Evolutionary conservation across 1,140 invertebrate genomes (phyloP).

Genomic region (Drosophila teissieri): DNA sequence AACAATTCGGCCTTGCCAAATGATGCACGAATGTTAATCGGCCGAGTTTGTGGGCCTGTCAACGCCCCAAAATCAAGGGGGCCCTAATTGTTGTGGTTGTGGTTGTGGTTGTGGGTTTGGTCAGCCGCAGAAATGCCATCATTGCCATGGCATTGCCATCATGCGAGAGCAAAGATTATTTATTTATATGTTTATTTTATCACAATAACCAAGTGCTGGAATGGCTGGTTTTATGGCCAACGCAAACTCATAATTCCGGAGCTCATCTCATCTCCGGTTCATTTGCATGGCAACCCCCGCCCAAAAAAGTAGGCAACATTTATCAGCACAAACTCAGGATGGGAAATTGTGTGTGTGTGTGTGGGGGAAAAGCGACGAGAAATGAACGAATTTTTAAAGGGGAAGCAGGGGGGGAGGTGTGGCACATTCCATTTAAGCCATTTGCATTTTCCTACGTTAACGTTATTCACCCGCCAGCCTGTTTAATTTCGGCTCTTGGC

Average conservation of each 20-base stretch:
- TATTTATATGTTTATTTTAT: constrained; percentile 64
- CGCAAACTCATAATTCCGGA: constrained; percentile 54
- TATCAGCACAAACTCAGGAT: constrained; percentile 32
- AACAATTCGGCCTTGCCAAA: constrained; percentile 24
- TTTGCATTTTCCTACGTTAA: constrained; percentile 59
- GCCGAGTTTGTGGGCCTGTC: constrained; percentile 16
- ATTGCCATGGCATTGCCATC: neutral
- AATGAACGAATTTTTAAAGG: neutral
- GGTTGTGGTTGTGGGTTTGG: constrained; percentile 41
- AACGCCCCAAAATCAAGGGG: constrained; percentile 3
- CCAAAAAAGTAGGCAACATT: constrained; percentile 57
- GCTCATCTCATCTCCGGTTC: constrained; percentile 61
- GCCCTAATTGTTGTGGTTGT: constrained; percentile 55
- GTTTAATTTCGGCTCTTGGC: constrained; percentile 34
- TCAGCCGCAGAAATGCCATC: constrained; percentile 55
- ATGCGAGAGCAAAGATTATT: constrained; percentile 45
- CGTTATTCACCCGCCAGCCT: constrained; percentile 35
- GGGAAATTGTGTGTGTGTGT: neutral
- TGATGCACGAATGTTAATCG: constrained; percentile 49
- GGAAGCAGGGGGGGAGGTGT: neutral
- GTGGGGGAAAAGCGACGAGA: neutral
- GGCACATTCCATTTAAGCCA: constrained; percentile 52
- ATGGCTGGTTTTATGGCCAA: constrained; percentile 10
- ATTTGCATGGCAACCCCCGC: constrained; percentile 58
- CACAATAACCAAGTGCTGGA: constrained; percentile 31